Percentiles rank a stretch among this genome's conserved stretches.
phyloP scores from a whole-genome alignment of 1,140 invertebrate genomes.

The Plutomurus gul region DNA sequence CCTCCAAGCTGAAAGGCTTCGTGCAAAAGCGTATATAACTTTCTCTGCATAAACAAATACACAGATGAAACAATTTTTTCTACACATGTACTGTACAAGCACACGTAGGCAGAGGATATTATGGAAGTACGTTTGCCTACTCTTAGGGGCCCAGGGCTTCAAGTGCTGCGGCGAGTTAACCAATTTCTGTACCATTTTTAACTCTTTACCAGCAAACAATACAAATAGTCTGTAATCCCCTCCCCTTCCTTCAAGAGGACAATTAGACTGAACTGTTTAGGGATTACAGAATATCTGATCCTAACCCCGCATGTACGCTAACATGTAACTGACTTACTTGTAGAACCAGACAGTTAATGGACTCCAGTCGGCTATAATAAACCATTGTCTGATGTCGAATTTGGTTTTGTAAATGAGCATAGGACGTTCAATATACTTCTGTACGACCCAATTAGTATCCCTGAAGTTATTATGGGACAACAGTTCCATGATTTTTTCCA shows the following conservation, averaged over 20 bases:
- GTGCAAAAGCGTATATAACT: constrained; percentile 92
- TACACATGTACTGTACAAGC: no score
- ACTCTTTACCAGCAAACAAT: no score
- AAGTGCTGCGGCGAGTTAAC: no score
- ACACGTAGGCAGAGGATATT: no score
- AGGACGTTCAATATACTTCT: constrained; percentile 68
- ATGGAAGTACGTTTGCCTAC: no score
- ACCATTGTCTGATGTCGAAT: constrained; percentile 93
- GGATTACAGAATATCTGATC: no score
- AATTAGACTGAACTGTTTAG: no score
- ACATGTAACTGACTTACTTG: constrained; percentile 64
- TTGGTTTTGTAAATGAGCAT: constrained; percentile 87
- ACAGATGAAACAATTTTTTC: no score
- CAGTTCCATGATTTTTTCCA: constrained; percentile 79
- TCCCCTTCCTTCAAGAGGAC: no score
- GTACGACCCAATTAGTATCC: constrained; percentile 53
- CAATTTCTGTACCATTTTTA: no score
- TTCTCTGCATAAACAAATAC: constrained; percentile 63
- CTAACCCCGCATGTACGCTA: constrained; percentile 21
- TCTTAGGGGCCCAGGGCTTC: no score
- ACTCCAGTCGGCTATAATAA: constrained; percentile 85
- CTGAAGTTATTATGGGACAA: constrained; percentile 64
- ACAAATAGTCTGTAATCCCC: no score
- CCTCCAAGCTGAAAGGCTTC: constrained; percentile 83
- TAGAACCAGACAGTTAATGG: constrained; percentile 93